Base-by-base conservation (phyloP, 2,888 invertebrate species). In the Heliconius hortense region DNA sequence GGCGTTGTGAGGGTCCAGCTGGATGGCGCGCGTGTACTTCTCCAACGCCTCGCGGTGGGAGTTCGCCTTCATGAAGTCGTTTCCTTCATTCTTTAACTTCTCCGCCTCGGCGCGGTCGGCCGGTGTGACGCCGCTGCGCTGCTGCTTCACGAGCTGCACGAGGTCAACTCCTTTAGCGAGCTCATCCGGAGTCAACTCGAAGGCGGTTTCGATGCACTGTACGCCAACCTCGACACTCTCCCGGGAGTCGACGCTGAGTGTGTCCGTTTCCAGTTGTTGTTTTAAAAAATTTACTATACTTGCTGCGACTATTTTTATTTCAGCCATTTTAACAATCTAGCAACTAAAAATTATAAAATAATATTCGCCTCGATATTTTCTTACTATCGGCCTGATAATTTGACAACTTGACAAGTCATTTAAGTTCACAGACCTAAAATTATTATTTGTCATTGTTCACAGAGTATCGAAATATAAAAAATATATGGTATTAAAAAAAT, bases 201-300 rank as follows among this genome's bases (percentile, higher is more conserved):
- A 99, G 11, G 98, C 97, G 69, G 97, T 97, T 90, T 99, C 98
- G 81, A 99, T 94, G 90, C 99, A 99, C 91, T 99, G 99, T 81
- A 97, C 96, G 60, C 98, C 98, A 76, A 99, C 99, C 94, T 98
- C 98, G 72, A 98, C 94, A 87, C 97, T 97, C 89, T 98, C 98
- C 76, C 95, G 90, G 18, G 91, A 89, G 80, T 94, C 94, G 60
- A 83, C 84, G 79, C 85, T 85, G 84, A 95, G 84, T 82, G 92
- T 72, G 81, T 93, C 84, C 64, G 94, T 90, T 72, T 95, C 95
- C 73, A 95, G 88, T 81, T 95, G 95, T 78, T 93, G 91, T 79
- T 94, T 95, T 79, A 95, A 83, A 82, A 95, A 95, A 81, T 93
- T 92, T 24, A 95, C 93, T 80, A 95, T 95, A 74, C 95, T 94